phyloP scores from a whole-genome alignment of 2,797 vertebrate genomes.

The Pterois miles region DNA sequence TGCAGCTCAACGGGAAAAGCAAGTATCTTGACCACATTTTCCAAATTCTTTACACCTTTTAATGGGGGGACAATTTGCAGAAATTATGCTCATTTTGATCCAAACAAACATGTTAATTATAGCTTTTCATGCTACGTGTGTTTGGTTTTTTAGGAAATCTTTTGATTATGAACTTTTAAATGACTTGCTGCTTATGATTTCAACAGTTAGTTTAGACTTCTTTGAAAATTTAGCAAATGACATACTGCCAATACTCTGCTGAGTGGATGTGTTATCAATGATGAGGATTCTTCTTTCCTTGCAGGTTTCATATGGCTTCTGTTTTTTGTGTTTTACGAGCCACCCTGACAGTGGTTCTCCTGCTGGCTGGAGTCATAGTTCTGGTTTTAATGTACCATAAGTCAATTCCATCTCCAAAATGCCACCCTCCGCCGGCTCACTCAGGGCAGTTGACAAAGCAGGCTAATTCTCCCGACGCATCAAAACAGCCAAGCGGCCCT shows the following conservation, averaged over 20 bases:
- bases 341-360: background rate
- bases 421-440: background rate
- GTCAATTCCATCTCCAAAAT: conserved; percentile 7
- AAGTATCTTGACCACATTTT: background rate
- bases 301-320: conserved; percentile 19
- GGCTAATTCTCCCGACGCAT: background rate
- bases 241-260: background rate
- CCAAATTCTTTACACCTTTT: background rate
- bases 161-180: background rate
- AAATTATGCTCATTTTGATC: background rate
- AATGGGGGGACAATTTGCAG: background rate
- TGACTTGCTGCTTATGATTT: background rate
- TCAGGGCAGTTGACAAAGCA: background rate
- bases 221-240: background rate
- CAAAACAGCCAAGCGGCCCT: too few relatives aligned
- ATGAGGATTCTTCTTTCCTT: conserved; percentile 43
- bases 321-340: background rate
- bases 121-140: background rate
- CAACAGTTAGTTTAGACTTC: background rate
- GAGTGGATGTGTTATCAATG: background rate
- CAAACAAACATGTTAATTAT: background rate
- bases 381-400: conserved; percentile 34
- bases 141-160: background rate
- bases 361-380: conserved; percentile 3
- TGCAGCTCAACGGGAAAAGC: background rate